Percentiles rank a stretch among this genome's conserved stretches.
Conservation (phyloP, 2,113 vertebrate genomes). For the Hypomesus transpacificus region DNA sequence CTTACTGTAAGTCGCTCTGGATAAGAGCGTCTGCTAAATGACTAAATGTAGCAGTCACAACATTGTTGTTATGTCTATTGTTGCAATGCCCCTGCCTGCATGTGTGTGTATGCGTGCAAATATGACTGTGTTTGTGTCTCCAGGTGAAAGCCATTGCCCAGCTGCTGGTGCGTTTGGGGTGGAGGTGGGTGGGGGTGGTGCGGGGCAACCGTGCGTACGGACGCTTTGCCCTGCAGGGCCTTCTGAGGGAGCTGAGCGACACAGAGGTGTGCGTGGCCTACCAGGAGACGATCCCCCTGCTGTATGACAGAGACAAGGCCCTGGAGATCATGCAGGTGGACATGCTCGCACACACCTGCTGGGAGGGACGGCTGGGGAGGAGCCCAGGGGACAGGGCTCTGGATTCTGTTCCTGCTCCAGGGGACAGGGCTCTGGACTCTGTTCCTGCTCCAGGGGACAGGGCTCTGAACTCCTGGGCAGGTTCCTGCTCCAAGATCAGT, state of each 20-base stretch:
- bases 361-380: not conserved
- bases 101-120: not conserved
- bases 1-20: too few relatives aligned
- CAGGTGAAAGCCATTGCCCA: constrained; percentile 73
- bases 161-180: constrained; percentile 65
- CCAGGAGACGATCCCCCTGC: constrained; percentile 70
- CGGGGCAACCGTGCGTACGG: constrained; percentile 72
- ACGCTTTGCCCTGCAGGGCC: constrained; percentile 63
- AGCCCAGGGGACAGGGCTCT: not conserved
- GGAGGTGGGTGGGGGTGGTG: constrained; percentile 72
- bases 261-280: constrained; percentile 68
- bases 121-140: not conserved
- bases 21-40: too few relatives aligned
- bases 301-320: constrained; percentile 55
- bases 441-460: too few relatives aligned
- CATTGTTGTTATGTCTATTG: not conserved
- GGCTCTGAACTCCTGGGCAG: too few relatives aligned
- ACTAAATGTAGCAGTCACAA: too few relatives aligned
- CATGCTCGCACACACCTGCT: not conserved
- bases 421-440: too few relatives aligned
- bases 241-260: constrained; percentile 61
- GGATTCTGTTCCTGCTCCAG: not conserved
- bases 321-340: constrained; percentile 60
- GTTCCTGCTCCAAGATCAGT: too few relatives aligned
- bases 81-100: not conserved